phyloP scores from a whole-genome alignment of 2,888 invertebrate species.

The Embidobia sp. region DNA sequence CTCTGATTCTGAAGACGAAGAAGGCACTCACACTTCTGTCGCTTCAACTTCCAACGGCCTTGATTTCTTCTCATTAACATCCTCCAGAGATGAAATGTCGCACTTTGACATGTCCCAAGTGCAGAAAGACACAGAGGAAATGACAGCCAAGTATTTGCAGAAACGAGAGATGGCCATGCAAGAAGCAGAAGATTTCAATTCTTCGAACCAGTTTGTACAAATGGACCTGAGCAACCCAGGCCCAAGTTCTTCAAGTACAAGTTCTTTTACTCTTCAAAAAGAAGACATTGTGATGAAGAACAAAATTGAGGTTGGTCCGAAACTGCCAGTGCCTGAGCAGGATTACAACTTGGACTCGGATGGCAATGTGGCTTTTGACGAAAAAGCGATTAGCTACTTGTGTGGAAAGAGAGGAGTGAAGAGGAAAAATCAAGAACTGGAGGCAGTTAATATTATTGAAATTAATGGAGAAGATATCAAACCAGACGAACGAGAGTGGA shows the following conservation, averaged over 20 bases:
- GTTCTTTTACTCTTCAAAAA: conserved; percentile 83
- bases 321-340: conserved; percentile 79
- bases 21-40: conserved; percentile 66
- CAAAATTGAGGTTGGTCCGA: conserved; percentile 79
- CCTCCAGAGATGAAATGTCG: conserved; percentile 42
- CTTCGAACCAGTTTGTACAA: no score
- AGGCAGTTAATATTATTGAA: conserved; percentile 88
- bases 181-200: no score
- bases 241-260: conserved; percentile 76
- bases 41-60: conserved; percentile 27
- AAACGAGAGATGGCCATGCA: neutral
- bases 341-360: conserved; percentile 79
- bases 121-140: conserved; percentile 43
- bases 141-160: conserved; percentile 48
- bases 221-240: no score
- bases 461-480: conserved; percentile 91
- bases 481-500: conserved; percentile 90
- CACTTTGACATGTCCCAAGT: conserved; percentile 17
- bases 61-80: conserved; percentile 78
- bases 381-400: conserved; percentile 79
- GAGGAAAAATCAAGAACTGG: conserved; percentile 82
- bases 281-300: conserved; percentile 81
- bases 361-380: conserved; percentile 79
- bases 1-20: conserved; percentile 78
- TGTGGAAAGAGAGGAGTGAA: conserved; percentile 80